A percentile compares a stretch with the other conserved stretches of the same genome.
These are phyloP conservation scores for Elymnias hypermnestra DNA, from an alignment of 1,140 invertebrate species.

Conservation along the genomic window DNA sequence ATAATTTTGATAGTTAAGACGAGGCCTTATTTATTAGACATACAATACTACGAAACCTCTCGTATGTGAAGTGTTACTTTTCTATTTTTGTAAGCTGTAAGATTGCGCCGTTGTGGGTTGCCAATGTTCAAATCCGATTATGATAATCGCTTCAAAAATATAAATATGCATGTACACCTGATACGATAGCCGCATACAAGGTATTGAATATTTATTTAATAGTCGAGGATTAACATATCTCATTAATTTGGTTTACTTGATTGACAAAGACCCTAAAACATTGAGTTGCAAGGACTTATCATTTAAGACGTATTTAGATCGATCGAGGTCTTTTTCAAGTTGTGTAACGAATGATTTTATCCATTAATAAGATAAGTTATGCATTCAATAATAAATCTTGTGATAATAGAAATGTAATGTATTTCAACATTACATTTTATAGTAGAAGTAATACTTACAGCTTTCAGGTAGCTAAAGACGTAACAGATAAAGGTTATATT, in stretches of 20 bases:
- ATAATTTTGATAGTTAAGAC: too few relatives aligned
- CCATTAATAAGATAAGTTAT: too few relatives aligned
- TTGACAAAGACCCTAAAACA: not conserved
- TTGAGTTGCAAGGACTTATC: not conserved
- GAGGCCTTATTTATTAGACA: too few relatives aligned
- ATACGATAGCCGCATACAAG: not conserved
- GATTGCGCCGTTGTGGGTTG: slow-evolving; percentile 2
- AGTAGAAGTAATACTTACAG: too few relatives aligned
- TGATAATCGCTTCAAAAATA: slow-evolving; percentile 11
- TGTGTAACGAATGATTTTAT: too few relatives aligned
- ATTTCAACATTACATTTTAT: too few relatives aligned
- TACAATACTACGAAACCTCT: too few relatives aligned
- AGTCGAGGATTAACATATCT: not conserved
- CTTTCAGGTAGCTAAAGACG: too few relatives aligned
- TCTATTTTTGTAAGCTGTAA: not conserved
- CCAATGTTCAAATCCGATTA: slow-evolving; percentile 16
- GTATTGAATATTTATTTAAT: slow-evolving; percentile 4
- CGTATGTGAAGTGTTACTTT: not conserved
- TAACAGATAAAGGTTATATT: too few relatives aligned
- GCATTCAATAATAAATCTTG: too few relatives aligned
- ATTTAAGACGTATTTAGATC: not conserved
- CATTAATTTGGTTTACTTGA: slow-evolving; percentile 1
- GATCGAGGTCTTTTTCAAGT: not conserved
- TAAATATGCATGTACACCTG: slow-evolving; percentile 15
- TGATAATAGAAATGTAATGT: too few relatives aligned